Percentiles rank a stretch among this genome's conserved stretches.
Evolutionary conservation across 1,140 invertebrate genomes (phyloP).

Genomic region (Riptortus pedestris): DNA sequence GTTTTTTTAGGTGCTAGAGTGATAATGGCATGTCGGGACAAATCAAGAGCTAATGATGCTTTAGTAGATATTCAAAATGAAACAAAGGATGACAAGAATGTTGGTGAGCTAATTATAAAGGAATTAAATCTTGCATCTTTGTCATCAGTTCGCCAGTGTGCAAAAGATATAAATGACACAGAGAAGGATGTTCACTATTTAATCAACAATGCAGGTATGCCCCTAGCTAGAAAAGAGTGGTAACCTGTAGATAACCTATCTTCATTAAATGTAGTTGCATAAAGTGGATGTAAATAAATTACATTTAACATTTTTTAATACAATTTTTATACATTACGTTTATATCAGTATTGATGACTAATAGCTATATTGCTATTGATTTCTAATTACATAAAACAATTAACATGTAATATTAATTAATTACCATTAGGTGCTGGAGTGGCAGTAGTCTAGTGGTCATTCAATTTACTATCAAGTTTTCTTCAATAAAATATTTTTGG

Average conservation of each 20-base stretch:
- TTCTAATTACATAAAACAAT: no score
- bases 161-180: constrained; percentile 45
- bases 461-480: no score
- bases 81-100: constrained; percentile 39
- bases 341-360: no score
- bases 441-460: no score
- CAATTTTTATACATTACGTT: background rate
- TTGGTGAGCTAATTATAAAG: constrained; percentile 46
- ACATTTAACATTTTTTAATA: no score
- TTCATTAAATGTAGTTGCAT: no score
- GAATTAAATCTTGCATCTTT: constrained; percentile 61
- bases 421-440: no score
- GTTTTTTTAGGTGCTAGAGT: constrained; percentile 42
- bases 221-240: background rate
- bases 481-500: no score
- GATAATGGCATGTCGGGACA: constrained; percentile 54
- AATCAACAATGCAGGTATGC: constrained; percentile 66
- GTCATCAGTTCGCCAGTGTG: constrained; percentile 59
- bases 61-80: constrained; percentile 37
- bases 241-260: no score
- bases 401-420: no score
- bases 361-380: no score
- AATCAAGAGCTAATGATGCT: constrained; percentile 41
- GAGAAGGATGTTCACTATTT: constrained; percentile 57
- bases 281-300: no score